Percentiles rank a stretch among this genome's conserved stretches.
Conservation (phyloP, 2,888 invertebrate species). For the Papilio gigon region DNA sequence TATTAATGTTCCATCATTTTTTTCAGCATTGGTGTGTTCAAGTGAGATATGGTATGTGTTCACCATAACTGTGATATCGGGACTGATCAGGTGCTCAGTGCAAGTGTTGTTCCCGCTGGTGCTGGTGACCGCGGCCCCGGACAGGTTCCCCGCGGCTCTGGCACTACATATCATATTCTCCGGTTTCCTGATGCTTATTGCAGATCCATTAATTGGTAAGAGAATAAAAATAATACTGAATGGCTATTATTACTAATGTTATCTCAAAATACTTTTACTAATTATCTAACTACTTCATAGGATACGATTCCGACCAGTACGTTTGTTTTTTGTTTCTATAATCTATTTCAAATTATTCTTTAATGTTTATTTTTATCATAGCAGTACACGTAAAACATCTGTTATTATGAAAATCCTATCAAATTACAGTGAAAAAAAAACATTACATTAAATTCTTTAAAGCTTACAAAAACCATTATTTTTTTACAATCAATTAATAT, state of each 20-base stretch:
- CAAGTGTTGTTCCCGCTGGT: slow-evolving; percentile 88
- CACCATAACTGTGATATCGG: slow-evolving; percentile 83
- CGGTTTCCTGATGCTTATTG: slow-evolving; percentile 85
- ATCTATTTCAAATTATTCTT: no score
- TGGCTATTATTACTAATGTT: neutral
- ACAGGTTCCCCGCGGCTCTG: slow-evolving; percentile 87
- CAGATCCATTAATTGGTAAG: slow-evolving; percentile 86
- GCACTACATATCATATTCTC: slow-evolving; percentile 88
- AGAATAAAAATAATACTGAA: slow-evolving; percentile 18
- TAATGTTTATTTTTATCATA: no score
- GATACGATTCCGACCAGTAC: no score
- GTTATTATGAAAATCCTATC: no score
- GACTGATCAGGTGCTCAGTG: slow-evolving; percentile 86
- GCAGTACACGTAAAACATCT: no score
- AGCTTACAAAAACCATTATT: neutral
- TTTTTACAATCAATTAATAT: neutral
- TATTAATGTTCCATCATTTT: no score
- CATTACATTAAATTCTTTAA: no score
- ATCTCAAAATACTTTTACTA: no score
- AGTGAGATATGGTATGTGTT: slow-evolving; percentile 80
- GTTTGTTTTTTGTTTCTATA: no score
- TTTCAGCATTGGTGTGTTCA: slow-evolving; percentile 69
- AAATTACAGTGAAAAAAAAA: no score
- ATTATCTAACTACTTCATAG: no score
- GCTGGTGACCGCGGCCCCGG: slow-evolving; percentile 85